Evolutionary conservation across 2,113 vertebrate genomes (phyloP).

Genomic region (Onychorhynchus coronatus): DNA sequence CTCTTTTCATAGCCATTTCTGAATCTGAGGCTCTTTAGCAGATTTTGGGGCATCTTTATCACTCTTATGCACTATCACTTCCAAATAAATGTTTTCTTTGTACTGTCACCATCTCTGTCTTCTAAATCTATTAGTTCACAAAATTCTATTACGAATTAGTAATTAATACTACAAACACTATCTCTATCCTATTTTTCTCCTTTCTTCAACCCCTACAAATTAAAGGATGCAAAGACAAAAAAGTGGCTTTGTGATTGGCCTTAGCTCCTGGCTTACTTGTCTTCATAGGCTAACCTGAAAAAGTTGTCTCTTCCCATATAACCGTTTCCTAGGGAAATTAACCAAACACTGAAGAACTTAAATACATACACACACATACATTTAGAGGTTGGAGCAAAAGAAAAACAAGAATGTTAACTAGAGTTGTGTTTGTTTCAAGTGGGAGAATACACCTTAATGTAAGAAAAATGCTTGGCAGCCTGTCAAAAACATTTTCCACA

Average conservation of each 20-base stretch:
- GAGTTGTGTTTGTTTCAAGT: not conserved
- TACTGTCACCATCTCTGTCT: not conserved
- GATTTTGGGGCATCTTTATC: not conserved
- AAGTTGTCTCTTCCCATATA: not conserved
- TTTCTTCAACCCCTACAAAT: not conserved
- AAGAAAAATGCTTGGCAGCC: not conserved
- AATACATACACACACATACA: accelerated
- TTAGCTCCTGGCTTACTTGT: not conserved
- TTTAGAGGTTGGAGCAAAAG: not conserved
- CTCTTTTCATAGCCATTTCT: not conserved
- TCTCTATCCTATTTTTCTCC: not conserved
- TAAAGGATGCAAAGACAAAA: not conserved
- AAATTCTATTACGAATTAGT: not conserved
- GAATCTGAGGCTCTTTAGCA: not conserved
- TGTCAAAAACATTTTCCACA: not conserved
- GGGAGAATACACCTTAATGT: not conserved
- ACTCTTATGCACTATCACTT: not conserved
- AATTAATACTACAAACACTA: not conserved
- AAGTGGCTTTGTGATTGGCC: not conserved
- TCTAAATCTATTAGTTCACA: not conserved
- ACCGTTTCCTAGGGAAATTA: not conserved
- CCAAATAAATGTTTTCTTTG: not conserved
- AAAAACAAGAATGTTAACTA: not conserved
- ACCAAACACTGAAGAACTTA: not conserved
- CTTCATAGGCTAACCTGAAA: not conserved